phyloP scores from a whole-genome alignment of 2,888 invertebrate genomes.

The Chloromyia formosa region DNA sequence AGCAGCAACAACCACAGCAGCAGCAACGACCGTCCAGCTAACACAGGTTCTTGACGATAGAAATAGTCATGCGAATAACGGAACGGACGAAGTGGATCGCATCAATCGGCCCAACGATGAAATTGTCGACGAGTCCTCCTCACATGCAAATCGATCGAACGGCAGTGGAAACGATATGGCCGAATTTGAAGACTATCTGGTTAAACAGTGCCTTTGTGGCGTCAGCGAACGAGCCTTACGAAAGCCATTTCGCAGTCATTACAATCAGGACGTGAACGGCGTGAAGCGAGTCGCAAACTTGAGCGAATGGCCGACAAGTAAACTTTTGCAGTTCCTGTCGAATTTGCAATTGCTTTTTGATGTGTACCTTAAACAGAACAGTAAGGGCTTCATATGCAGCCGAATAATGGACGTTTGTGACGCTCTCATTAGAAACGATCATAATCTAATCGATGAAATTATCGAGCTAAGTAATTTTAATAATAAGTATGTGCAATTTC shows the following conservation, averaged over 20 bases:
- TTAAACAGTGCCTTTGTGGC: slow-evolving; percentile 81
- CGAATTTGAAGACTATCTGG: slow-evolving; percentile 66
- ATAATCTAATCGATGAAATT: slow-evolving; percentile 84
- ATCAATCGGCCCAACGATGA: slow-evolving; percentile 1
- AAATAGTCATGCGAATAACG: background rate
- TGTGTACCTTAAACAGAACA: slow-evolving; percentile 84
- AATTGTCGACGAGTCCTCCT: background rate
- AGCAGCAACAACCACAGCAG: background rate
- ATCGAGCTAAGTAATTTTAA: slow-evolving; percentile 80
- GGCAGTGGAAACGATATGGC: slow-evolving; percentile 58
- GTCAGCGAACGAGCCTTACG: slow-evolving; percentile 75
- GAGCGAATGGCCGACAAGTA: slow-evolving; percentile 72
- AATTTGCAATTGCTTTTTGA: slow-evolving; percentile 85
- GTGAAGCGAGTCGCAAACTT: slow-evolving; percentile 67
- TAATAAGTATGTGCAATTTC: slow-evolving; percentile 82
- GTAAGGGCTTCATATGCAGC: slow-evolving; percentile 82
- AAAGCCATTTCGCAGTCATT: slow-evolving; percentile 75
- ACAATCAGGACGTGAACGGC: slow-evolving; percentile 65
- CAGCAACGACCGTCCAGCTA: background rate
- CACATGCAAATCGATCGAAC: slow-evolving; percentile 17
- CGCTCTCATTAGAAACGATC: slow-evolving; percentile 80
- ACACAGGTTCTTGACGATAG: background rate
- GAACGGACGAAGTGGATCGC: slow-evolving; percentile 49
- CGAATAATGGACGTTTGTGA: slow-evolving; percentile 83
- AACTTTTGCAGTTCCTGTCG: slow-evolving; percentile 80